Base-by-base conservation (phyloP, 2,888 invertebrate species). In the Capitulum mitella region DNA sequence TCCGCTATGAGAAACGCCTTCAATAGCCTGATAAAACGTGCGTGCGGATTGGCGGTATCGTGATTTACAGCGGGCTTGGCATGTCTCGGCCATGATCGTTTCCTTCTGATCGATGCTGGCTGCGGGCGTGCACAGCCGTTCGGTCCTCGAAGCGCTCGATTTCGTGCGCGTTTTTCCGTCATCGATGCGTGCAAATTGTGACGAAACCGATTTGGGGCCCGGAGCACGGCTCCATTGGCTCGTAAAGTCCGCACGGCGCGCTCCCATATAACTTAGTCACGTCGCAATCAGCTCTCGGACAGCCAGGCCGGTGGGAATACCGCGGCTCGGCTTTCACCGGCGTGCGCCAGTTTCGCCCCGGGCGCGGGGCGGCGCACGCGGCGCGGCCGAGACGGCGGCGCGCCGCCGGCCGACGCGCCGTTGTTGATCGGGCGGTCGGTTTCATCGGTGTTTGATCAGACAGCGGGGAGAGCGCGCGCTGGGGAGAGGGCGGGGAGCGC, bases 391-490 rank as follows among this genome's bases (percentile, higher is more conserved):
- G 34, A 6, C 34, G 64, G 34, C 58, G 58, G n/a, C n/a, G 58
- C 58, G 58, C 58, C n/a, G 58, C 26, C 58, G 58, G n/a, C n/a
- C 58, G n/a, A n/a, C n/a, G 58, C n/a, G 58, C n/a, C 58, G 64
- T 64, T 64, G 64, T 64, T 64, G 29, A 64, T 34, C 64, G n/a
- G n/a, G 61, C 61, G 61, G 61, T 26, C 61, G 34, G 32, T 64
- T 64, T 64, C 64, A 64, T 64, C 64, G 64, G 34, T 10, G 64
- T 64, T 64, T 64, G 64, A 64, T 64, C 64, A 64, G 64, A 64
- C 64, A 1, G 54, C 5, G 58, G 58, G 64, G 64, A 64, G 64
- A 34, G 34, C 32, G 32, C 10, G 29, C 64, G 64, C 32, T 34
- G 64, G 64, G 64, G 70, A 1, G 70, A 37, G 40, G 12, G 22